Percentiles rank a stretch among this genome's conserved stretches.
Evolutionary conservation across 2,113 vertebrate species (phyloP).

Genomic region (Mesitornis unicolor): DNA sequence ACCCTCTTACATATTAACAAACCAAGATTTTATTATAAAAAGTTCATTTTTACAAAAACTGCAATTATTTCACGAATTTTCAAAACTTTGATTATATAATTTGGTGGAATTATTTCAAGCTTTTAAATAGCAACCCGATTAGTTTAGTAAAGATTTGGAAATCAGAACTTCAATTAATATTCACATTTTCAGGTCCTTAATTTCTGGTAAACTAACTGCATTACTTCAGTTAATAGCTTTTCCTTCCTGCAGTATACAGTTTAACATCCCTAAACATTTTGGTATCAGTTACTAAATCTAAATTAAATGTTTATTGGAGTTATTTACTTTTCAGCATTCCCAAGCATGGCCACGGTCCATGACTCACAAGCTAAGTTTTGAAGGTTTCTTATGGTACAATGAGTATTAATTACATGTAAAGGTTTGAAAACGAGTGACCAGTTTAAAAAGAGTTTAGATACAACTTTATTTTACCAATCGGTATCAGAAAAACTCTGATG

Average conservation of each 20-base stretch:
- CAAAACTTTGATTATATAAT: neutral
- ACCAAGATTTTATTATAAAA: neutral
- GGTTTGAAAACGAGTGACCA: conserved; percentile 26
- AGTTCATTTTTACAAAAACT: neutral
- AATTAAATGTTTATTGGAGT: conserved; percentile 61
- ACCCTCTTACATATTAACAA: neutral
- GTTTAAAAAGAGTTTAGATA: conserved; percentile 33
- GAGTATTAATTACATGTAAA: conserved; percentile 61
- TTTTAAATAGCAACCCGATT: conserved; percentile 23
- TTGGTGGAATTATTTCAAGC: neutral
- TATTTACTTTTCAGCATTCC: conserved; percentile 47
- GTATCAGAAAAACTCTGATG: neutral
- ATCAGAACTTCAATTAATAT: conserved; percentile 50
- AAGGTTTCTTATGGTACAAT: conserved; percentile 7
- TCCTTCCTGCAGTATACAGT: neutral
- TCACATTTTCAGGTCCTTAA: conserved; percentile 24
- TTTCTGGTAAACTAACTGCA: conserved; percentile 11
- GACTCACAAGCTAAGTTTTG: conserved; percentile 25
- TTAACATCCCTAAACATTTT: conserved; percentile 36
- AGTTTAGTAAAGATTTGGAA: conserved; percentile 5
- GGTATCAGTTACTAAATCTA: conserved; percentile 48
- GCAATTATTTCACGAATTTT: neutral
- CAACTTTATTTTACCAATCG: conserved; percentile 30
- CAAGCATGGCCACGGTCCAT: neutral
- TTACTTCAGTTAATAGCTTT: conserved; percentile 48